phyloP scores from a whole-genome alignment of 2,113 vertebrate genomes.

The Numida meleagris region DNA sequence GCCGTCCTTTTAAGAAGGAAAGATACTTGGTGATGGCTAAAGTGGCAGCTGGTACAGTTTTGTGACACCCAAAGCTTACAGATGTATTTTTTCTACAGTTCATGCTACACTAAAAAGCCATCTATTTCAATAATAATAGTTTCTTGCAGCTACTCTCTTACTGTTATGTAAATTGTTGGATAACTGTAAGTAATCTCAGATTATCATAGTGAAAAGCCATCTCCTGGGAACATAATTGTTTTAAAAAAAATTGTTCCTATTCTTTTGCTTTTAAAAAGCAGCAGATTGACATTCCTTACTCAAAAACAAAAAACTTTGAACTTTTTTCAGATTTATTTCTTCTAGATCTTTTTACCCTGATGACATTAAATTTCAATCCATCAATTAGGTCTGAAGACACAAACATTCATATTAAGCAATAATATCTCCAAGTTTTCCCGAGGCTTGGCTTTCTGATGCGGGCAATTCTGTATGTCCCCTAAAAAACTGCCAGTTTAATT shows the following conservation, averaged over 20 bases:
- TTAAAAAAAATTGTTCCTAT: not conserved
- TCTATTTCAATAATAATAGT: not conserved
- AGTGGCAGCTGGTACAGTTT: not conserved
- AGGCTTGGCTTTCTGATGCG: not conserved
- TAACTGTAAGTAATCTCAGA: not conserved
- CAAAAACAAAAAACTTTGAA: not conserved
- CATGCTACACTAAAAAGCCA: not conserved
- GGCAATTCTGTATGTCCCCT: not conserved
- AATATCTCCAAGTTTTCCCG: not conserved
- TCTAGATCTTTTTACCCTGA: not conserved
- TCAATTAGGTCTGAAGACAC: not conserved
- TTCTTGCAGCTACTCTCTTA: not conserved
- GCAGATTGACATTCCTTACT: not conserved
- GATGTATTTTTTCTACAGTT: not conserved
- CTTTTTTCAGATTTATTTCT: not conserved
- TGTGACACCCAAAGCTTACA: not conserved
- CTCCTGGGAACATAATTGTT: not conserved
- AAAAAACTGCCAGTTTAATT: not conserved
- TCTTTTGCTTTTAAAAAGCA: not conserved
- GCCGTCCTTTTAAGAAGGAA: not conserved
- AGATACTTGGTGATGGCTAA: not conserved
- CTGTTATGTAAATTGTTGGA: constrained; percentile 14
- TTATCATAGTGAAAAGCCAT: not conserved
- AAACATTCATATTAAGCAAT: not conserved
- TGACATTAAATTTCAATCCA: not conserved